A percentile compares a stretch with the other conserved stretches of the same genome.
phyloP scores from a whole-genome alignment of 1,140 invertebrate genomes.

The Leptoteleia sp. region DNA sequence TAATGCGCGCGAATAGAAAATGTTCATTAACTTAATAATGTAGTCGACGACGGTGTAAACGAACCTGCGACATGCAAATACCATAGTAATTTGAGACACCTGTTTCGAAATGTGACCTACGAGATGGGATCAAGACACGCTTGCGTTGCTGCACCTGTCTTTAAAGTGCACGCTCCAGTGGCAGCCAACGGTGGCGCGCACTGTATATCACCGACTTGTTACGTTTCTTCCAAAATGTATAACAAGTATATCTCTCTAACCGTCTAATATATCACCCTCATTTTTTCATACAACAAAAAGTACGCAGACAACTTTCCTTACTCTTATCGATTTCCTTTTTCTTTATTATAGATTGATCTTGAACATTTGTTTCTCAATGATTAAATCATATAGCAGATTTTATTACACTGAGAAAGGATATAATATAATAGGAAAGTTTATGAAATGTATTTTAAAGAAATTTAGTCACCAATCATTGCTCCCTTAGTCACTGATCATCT shows the following conservation, averaged over 20 bases:
- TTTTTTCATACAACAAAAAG: neutral
- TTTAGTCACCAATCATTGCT: too few species aligned
- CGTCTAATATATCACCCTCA: conserved; percentile 1
- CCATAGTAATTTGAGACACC: conserved; percentile 60
- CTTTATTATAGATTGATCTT: too few species aligned
- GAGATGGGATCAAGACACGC: conserved; percentile 59
- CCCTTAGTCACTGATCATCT: too few species aligned
- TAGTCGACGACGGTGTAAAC: conserved; percentile 12
- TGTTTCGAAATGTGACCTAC: conserved; percentile 66
- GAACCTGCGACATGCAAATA: conserved; percentile 31
- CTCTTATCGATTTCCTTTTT: too few species aligned
- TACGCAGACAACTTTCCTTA: too few species aligned
- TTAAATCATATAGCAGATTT: too few species aligned
- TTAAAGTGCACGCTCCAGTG: conserved; percentile 55
- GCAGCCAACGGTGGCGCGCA: conserved; percentile 33
- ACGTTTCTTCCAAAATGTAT: conserved; percentile 41
- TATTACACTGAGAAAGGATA: too few species aligned
- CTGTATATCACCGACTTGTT: conserved; percentile 18
- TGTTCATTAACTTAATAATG: conserved; percentile 32
- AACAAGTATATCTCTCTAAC: conserved; percentile 16
- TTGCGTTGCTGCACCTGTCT: conserved; percentile 61
- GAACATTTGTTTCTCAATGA: too few species aligned
- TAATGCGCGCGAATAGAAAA: conserved; percentile 6
- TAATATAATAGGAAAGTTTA: too few species aligned
- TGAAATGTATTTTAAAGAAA: too few species aligned